Percentiles rank a stretch among this genome's conserved stretches.
Conservation (phyloP, 2,113 vertebrate genomes). For the Tichodroma muraria region DNA sequence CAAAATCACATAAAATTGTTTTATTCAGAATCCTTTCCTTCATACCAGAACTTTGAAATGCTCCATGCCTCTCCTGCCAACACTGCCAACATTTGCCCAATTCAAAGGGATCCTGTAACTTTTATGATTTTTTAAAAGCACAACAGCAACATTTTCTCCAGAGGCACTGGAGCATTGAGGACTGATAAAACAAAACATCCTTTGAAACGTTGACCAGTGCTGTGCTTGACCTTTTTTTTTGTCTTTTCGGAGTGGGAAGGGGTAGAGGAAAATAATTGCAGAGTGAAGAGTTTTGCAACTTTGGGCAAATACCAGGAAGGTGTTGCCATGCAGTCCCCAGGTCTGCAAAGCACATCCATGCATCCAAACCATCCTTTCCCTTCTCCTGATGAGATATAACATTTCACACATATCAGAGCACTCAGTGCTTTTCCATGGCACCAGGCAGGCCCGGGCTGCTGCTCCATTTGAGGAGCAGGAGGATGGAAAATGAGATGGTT, state of each 20-base stretch:
- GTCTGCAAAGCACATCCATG: not conserved
- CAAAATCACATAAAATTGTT: constrained; percentile 85
- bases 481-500: not conserved
- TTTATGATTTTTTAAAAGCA: constrained; percentile 64
- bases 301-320: not conserved
- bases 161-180: constrained; percentile 50
- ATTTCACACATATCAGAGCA: not conserved
- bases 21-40: constrained; percentile 81
- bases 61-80: constrained; percentile 74
- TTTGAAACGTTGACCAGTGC: constrained; percentile 59
- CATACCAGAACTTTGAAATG: constrained; percentile 78
- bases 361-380: not conserved
- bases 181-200: constrained; percentile 40
- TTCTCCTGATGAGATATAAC: not conserved
- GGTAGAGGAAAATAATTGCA: not conserved
- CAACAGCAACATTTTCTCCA: constrained; percentile 53
- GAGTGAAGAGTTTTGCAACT: constrained; percentile 57
- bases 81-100: constrained; percentile 69
- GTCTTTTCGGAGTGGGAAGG: too few relatives aligned
- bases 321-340: not conserved
- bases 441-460: not conserved
- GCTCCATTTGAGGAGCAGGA: not conserved
- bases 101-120: constrained; percentile 73
- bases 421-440: not conserved
- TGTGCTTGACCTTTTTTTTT: not conserved